Conservation (phyloP, 1,140 invertebrate species). For the Wiebesia pumilae region DNA sequence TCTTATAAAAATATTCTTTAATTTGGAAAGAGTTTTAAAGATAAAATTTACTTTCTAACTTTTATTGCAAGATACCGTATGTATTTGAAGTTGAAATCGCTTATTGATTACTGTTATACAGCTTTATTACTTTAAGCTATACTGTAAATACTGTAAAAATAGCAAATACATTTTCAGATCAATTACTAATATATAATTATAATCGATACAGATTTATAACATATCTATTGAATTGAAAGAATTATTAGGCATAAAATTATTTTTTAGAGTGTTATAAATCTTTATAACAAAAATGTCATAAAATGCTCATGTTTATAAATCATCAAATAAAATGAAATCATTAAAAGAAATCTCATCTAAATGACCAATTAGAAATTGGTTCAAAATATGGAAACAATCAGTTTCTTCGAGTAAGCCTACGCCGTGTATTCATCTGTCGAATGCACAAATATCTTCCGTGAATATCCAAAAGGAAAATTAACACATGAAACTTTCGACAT, state of each 20-base stretch:
- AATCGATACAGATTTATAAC: too few species aligned
- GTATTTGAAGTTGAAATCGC: too few species aligned
- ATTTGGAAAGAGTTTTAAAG: background rate
- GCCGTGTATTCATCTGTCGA: slow-evolving; percentile 25
- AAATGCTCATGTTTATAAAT: background rate
- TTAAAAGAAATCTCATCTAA: slow-evolving; percentile 1
- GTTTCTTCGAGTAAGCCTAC: slow-evolving; percentile 38
- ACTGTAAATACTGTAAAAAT: too few species aligned
- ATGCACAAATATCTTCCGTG: slow-evolving; percentile 35
- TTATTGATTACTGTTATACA: too few species aligned
- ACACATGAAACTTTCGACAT: background rate
- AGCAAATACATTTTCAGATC: too few species aligned
- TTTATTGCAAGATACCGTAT: too few species aligned
- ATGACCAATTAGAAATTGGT: slow-evolving; percentile 16
- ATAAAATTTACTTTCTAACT: too few species aligned
- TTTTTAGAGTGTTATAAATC: background rate
- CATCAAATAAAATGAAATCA: background rate
- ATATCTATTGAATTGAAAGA: background rate
- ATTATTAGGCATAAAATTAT: background rate
- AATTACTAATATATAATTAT: too few species aligned
- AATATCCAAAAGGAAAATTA: slow-evolving; percentile 23
- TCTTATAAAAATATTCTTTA: background rate
- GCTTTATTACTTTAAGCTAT: too few species aligned
- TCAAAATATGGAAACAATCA: slow-evolving; percentile 38
- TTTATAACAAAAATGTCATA: background rate